Evolutionary conservation across 1,140 invertebrate species (phyloP).

Genomic region (Bombus breviceps): DNA sequence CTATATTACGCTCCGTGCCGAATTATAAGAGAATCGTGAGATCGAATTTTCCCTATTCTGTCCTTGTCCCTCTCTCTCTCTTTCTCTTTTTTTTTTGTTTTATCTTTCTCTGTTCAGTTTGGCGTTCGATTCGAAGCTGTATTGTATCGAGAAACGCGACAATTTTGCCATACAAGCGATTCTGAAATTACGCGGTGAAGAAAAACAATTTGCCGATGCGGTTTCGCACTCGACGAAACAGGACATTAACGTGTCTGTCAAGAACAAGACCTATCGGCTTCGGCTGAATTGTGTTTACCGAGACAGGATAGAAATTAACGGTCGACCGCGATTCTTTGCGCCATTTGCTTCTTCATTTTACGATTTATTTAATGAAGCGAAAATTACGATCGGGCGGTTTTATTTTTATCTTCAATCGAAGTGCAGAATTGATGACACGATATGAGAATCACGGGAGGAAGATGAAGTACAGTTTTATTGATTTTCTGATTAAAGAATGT

Average conservation of each 20-base stretch:
- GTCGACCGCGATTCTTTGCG: background rate
- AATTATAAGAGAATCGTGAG: slow-evolving; percentile 56
- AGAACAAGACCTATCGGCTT: background rate
- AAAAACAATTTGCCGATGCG: background rate
- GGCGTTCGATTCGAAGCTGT: slow-evolving; percentile 2
- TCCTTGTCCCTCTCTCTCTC: background rate
- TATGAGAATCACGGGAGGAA: too few species aligned
- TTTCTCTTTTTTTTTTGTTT: background rate
- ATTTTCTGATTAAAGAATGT: too few species aligned
- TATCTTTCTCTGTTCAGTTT: background rate
- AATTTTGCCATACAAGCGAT: background rate
- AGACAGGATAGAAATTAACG: slow-evolving; percentile 2
- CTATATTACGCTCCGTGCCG: slow-evolving; percentile 42
- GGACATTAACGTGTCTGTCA: background rate
- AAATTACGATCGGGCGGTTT: background rate
- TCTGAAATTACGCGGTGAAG: background rate
- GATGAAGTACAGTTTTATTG: too few species aligned
- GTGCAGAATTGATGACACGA: background rate
- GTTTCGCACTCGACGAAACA: background rate
- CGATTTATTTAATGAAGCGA: background rate
- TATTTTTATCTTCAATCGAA: background rate
- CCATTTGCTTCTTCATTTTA: background rate
- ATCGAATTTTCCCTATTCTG: slow-evolving; percentile 37
- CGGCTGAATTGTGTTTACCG: background rate
- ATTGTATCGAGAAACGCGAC: slow-evolving; percentile 11